These are phyloP conservation scores for Sebastes matsubarae DNA, from an alignment of 2,797 vertebrate species.

Conservation along the genomic window DNA sequence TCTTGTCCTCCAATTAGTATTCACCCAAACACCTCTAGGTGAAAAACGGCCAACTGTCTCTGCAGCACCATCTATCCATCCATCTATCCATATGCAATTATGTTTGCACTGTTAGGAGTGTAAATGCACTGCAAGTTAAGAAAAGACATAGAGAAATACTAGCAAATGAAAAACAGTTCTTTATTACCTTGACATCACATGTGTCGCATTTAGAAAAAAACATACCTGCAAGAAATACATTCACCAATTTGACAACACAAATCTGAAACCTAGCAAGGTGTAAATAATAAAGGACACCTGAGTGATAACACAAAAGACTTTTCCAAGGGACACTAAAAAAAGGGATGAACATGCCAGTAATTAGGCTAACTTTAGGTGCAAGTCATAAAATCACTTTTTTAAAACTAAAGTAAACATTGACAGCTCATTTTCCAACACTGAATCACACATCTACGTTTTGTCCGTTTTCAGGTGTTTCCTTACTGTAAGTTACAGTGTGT, in stretches of 20 bases:
- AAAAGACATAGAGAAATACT: neutral
- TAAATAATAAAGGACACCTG: neutral
- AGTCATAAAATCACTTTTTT: neutral
- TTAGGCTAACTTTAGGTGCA: neutral
- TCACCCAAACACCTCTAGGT: conserved; percentile 71
- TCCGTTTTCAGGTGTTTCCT: neutral
- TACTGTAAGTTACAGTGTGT: neutral
- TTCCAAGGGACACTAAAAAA: neutral
- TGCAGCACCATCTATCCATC: neutral
- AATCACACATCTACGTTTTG: no score
- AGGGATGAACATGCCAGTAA: neutral
- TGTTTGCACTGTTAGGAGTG: neutral
- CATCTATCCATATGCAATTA: neutral
- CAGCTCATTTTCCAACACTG: neutral
- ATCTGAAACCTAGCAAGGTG: neutral
- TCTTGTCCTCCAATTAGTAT: conserved; percentile 80
- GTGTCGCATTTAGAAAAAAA: neutral
- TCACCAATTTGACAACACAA: neutral
- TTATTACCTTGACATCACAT: neutral
- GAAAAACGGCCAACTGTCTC: conserved; percentile 55
- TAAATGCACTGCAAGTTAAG: neutral
- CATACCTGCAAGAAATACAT: neutral
- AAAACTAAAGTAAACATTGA: neutral
- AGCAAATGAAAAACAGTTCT: neutral
- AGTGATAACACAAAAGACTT: neutral